phyloP scores from a whole-genome alignment of 2,113 vertebrate genomes.

The Bos taurus region DNA sequence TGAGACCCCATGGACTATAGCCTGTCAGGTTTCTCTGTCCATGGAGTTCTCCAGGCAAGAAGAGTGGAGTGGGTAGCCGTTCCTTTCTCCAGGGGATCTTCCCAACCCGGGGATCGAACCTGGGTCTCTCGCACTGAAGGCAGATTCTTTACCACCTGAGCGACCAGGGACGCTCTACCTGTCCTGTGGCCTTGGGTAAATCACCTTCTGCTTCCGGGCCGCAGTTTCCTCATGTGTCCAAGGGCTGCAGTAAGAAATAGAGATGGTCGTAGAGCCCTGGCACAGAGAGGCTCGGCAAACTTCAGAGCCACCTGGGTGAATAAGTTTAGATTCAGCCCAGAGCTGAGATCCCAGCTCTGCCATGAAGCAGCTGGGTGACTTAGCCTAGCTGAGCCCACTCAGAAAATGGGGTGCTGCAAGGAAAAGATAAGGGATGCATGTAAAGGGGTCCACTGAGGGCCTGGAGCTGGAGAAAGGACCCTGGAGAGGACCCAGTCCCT shows the following conservation, averaged over 20 bases:
- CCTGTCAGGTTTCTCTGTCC: neutral
- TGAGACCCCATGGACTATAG: neutral
- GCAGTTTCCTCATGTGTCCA: neutral
- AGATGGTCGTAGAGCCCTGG: neutral
- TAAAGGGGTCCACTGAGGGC: neutral
- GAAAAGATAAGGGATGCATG: neutral
- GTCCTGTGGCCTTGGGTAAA: neutral
- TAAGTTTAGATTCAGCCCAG: neutral
- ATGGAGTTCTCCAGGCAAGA: neutral
- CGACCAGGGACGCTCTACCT: neutral
- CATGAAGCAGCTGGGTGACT: neutral
- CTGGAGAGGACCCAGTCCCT: neutral
- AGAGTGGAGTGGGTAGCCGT: neutral
- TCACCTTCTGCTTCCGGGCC: neutral
- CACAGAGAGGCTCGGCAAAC: neutral
- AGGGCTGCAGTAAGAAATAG: neutral
- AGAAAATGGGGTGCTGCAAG: neutral
- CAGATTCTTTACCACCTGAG: neutral
- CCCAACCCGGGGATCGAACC: neutral
- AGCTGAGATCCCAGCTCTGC: neutral
- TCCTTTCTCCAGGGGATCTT: neutral
- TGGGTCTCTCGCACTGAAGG: neutral
- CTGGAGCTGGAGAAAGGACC: neutral
- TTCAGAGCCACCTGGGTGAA: rapidly evolving
- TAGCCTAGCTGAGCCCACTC: neutral